phyloP scores from a whole-genome alignment of 2,797 vertebrate species.

The Acanthiza pusilla region DNA sequence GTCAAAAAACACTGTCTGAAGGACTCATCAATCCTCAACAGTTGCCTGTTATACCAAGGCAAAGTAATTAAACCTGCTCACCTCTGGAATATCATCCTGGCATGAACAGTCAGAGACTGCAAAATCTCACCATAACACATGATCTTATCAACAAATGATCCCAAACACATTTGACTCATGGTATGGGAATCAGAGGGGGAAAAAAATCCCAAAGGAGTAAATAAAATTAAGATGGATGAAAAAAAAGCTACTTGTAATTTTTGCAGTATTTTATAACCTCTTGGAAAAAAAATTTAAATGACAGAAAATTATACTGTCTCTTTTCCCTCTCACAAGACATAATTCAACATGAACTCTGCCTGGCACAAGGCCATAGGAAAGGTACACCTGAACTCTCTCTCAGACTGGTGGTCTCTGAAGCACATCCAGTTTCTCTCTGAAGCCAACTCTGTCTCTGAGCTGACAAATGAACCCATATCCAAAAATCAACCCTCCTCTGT shows the following conservation, averaged over 20 bases:
- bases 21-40: not conserved
- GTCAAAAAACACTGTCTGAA: not conserved
- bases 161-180: not conserved
- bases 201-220: not conserved
- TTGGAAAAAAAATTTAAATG: not conserved
- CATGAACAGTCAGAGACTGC: not conserved
- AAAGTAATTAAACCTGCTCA: not conserved
- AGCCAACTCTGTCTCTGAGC: not conserved
- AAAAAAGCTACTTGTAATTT: not conserved
- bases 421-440: not conserved
- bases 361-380: not conserved
- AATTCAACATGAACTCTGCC: not conserved
- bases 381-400: not conserved
- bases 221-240: not conserved
- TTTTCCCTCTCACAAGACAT: not conserved
- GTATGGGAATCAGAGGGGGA: not conserved
- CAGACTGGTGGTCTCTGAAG: not conserved
- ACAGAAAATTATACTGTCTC: not conserved
- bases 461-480: not conserved
- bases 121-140: not conserved
- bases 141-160: not conserved
- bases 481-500: not conserved
- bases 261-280: not conserved
- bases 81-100: not conserved
- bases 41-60: not conserved